Percentiles rank a stretch among this genome's conserved stretches.
Evolutionary conservation across 2,888 invertebrate species (phyloP).

Genomic region (Drosophila leonis): DNA sequence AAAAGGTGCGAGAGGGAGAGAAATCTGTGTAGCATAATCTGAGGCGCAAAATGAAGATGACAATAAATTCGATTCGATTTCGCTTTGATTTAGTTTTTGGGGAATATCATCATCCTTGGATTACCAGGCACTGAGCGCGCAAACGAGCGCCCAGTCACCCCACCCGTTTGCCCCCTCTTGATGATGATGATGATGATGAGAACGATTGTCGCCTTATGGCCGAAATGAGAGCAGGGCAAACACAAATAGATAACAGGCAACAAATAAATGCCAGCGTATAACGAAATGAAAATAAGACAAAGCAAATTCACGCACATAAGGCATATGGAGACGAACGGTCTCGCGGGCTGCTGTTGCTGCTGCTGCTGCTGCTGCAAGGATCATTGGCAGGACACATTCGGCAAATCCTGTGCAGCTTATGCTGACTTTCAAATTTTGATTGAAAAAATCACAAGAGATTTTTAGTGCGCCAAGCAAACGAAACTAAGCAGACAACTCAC

Average conservation of each 20-base stretch:
- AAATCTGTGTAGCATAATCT: slow-evolving; percentile 70
- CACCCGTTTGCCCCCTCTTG: slow-evolving; percentile 8
- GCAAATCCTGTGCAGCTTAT: slow-evolving; percentile 76
- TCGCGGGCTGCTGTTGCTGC: slow-evolving; percentile 33
- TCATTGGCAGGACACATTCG: slow-evolving; percentile 67
- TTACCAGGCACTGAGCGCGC: slow-evolving; percentile 59
- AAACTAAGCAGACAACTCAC: slow-evolving; percentile 46
- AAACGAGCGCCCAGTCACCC: slow-evolving; percentile 30
- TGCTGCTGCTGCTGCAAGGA: slow-evolving; percentile 23
- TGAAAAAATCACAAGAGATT: slow-evolving; percentile 70
- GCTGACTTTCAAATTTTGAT: slow-evolving; percentile 79
- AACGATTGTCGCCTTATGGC: slow-evolving; percentile 79
- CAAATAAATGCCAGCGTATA: slow-evolving; percentile 75
- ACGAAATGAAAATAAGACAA: slow-evolving; percentile 80
- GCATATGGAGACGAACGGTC: slow-evolving; percentile 22
- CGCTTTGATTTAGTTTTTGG: slow-evolving; percentile 79
- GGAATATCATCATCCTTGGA: slow-evolving; percentile 77
- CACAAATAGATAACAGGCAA: slow-evolving; percentile 78
- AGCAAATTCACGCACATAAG: slow-evolving; percentile 66
- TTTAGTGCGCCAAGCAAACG: slow-evolving; percentile 38
- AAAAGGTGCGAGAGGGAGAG: background rate
- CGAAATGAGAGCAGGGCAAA: slow-evolving; percentile 68
- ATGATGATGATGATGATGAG: slow-evolving; percentile 50
- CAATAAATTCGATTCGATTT: slow-evolving; percentile 82
- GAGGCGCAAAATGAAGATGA: slow-evolving; percentile 80